These are phyloP conservation scores for Rhadinocentrus ornatus DNA, from an alignment of 2,797 vertebrate species.

Conservation along the genomic window DNA sequence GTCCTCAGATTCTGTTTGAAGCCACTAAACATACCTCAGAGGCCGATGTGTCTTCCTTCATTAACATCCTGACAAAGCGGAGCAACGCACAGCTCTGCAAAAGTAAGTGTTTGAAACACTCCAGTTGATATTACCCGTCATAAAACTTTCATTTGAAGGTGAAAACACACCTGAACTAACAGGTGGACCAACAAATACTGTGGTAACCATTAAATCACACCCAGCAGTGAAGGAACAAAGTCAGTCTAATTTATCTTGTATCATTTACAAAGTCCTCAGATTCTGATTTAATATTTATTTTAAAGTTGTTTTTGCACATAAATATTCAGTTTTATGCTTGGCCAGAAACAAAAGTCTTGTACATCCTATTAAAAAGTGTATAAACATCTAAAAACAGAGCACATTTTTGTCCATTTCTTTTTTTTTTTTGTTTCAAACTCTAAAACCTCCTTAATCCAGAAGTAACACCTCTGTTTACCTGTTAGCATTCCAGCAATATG, in stretches of 20 bases:
- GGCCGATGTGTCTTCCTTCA: conserved; percentile 79
- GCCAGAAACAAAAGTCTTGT: no score
- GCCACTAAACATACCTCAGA: conserved; percentile 85
- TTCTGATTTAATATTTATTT: no score
- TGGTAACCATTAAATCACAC: conserved; percentile 33
- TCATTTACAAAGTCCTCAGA: no score
- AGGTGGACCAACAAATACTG: conserved; percentile 44
- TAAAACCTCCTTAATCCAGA: neutral
- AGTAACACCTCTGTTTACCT: conserved; percentile 18
- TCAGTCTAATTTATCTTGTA: neutral
- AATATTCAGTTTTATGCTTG: no score
- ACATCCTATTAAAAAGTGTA: no score
- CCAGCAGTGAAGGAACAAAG: conserved; percentile 20
- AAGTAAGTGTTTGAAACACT: conserved; percentile 74
- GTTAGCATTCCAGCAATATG: conserved; percentile 77
- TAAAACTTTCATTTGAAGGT: conserved; percentile 1
- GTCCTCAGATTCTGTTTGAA: conserved; percentile 86
- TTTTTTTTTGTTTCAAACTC: no score
- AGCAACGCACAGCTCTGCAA: conserved; percentile 85
- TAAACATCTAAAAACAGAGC: no score
- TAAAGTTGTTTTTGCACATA: no score
- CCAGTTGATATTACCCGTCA: neutral
- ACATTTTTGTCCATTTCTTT: no score
- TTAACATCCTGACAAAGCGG: conserved; percentile 84
- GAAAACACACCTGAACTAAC: conserved; percentile 45